A percentile compares a stretch with the other conserved stretches of the same genome.
Evolutionary conservation across 2,113 vertebrate genomes (phyloP).

Genomic region (Sarotherodon lohbergeri): DNA sequence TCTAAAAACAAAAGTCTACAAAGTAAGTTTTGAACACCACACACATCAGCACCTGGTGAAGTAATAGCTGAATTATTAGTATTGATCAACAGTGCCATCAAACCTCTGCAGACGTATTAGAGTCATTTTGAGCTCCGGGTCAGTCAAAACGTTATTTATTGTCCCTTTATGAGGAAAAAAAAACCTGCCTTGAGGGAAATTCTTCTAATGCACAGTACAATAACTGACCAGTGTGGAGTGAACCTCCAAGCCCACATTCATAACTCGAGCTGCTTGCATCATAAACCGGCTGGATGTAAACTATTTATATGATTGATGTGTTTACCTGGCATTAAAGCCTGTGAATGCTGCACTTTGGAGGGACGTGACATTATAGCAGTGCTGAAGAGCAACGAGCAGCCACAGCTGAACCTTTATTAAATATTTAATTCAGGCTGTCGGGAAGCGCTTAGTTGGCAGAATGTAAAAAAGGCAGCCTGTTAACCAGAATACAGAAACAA

Average conservation of each 20-base stretch:
- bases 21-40: not conserved
- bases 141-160: slow-evolving; percentile 14
- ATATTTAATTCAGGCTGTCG: slow-evolving; percentile 20
- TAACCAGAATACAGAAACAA: slow-evolving; percentile 28
- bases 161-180: not conserved
- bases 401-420: slow-evolving; percentile 36
- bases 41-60: not conserved
- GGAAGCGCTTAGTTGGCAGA: slow-evolving; percentile 32
- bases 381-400: slow-evolving; percentile 1
- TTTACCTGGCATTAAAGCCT: slow-evolving; percentile 1
- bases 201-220: not conserved
- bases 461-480: slow-evolving; percentile 7
- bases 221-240: not conserved
- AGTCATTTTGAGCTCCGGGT: not conserved
- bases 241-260: not conserved
- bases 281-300: not conserved
- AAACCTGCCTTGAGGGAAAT: not conserved
- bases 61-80: slow-evolving; percentile 1
- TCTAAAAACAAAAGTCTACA: not conserved
- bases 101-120: slow-evolving; percentile 12
- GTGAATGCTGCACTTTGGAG: not conserved
- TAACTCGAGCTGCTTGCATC: slow-evolving; percentile 2
- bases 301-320: slow-evolving; percentile 41
- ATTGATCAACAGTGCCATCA: slow-evolving; percentile 14
- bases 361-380: not conserved